Base-by-base conservation (phyloP, 2,797 vertebrate genomes). In the Enteromius mattozi region DNA sequence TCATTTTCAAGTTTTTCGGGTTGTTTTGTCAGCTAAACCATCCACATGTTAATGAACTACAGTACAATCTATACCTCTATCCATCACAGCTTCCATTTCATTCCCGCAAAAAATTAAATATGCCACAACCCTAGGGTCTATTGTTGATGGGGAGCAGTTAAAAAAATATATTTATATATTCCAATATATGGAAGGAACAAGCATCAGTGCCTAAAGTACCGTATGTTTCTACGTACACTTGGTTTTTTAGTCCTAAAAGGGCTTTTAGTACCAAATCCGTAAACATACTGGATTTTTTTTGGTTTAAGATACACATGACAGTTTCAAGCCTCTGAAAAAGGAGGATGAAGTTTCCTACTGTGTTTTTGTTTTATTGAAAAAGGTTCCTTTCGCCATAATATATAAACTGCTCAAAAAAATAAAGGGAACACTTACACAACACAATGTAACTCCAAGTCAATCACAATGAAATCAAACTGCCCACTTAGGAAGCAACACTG, bases 241-340 rank as follows among this genome's bases (percentile, higher is more conserved):
- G 10, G 30, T 68, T 80, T 79, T 68, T 0, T 13, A 69, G 69
- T 71, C 80, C 82, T 78, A 27, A 30, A 27, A 72, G 70, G 81
- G 33, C 49, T 37, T 21, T 66, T 33, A 82, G 88, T 85, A 89
- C 88, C 88, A 86, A 80, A 72, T 45, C 30, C 3, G 70, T 76
- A 88, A 87, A 47, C 84, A 42, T 86, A 85, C 69, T 78, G 37
- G 35, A 45, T 40, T 61, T 9, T 30, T 33, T 87, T 90, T 86
- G 86, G 88, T 90, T 87, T 89, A 90, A 89, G 93, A 95, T 94
- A 94, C 94, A 94, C 95, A 92, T 88, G 66, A 78, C 76, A 82
- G 74, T 86, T 79, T 85, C 63, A 86, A 88, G 83, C 78, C 90
- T 87, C 71, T 47, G 77, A 89, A 92, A 90, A 91, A 86, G 83